Percentiles rank a stretch among this genome's conserved stretches.
Conservation (phyloP, 1,140 invertebrate species). For the Parapsyche elsis region DNA sequence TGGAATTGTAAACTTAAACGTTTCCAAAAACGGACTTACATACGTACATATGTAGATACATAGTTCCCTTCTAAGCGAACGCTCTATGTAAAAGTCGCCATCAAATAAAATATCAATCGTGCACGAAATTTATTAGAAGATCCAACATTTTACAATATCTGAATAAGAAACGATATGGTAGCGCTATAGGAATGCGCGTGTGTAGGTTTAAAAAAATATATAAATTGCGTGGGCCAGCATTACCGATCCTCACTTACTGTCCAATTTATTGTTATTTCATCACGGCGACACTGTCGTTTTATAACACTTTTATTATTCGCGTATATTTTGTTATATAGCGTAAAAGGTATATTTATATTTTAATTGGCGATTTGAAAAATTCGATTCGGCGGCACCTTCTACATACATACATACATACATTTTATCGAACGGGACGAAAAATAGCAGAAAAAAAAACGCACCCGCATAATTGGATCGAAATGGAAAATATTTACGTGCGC, state of each 20-base stretch:
- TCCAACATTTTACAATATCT: too few species aligned
- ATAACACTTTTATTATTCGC: constrained; percentile 23
- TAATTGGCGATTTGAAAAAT: neutral
- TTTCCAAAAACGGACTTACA: too few species aligned
- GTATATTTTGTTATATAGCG: constrained; percentile 33
- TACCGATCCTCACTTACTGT: constrained; percentile 23
- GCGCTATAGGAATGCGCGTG: neutral
- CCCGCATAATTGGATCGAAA: constrained; percentile 11
- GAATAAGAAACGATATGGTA: constrained; percentile 8
- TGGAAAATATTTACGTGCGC: neutral
- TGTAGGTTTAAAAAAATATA: constrained; percentile 9
- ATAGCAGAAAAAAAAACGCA: neutral
- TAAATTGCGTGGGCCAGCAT: neutral
- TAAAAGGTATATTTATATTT: constrained; percentile 21
- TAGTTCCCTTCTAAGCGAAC: neutral
- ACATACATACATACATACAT: neutral
- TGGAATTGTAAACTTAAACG: too few species aligned
- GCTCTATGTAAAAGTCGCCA: neutral
- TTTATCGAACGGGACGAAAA: neutral
- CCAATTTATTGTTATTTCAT: constrained; percentile 33
- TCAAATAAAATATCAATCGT: too few species aligned
- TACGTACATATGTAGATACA: too few species aligned
- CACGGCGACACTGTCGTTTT: constrained; percentile 16
- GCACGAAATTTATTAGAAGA: too few species aligned
- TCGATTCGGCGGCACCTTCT: neutral